These are phyloP conservation scores for Athene cunicularia DNA, from an alignment of 2,113 vertebrate genomes.

Conservation along the genomic window DNA sequence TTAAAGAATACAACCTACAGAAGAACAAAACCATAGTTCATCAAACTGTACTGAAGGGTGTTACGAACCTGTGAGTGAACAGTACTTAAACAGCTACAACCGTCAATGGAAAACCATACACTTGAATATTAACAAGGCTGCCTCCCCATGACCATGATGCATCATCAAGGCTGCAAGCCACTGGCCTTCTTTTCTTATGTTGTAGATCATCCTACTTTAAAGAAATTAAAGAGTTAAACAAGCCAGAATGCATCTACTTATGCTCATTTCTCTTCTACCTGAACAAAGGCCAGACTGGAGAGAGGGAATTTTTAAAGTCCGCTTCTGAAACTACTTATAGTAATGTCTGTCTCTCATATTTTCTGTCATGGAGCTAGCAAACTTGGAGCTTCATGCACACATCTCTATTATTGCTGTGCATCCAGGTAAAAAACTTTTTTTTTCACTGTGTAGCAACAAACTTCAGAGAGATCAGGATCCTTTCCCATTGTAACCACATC, in stretches of 20 bases:
- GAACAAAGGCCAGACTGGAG: slow-evolving; percentile 1
- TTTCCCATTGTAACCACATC: slow-evolving; percentile 56
- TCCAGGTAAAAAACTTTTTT: slow-evolving; percentile 37
- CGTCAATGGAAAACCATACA: slow-evolving; percentile 39
- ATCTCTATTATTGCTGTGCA: slow-evolving; percentile 1
- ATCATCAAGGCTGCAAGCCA: neutral
- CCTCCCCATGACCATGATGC: neutral
- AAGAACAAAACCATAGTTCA: slow-evolving; percentile 69
- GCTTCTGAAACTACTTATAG: neutral
- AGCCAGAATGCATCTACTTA: slow-evolving; percentile 40
- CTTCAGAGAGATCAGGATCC: slow-evolving; percentile 48
- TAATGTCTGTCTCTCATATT: neutral
- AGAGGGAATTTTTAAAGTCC: neutral
- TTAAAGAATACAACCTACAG: slow-evolving; percentile 74
- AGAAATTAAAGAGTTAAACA: slow-evolving; percentile 57
- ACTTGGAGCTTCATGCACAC: slow-evolving; percentile 10
- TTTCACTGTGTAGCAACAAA: slow-evolving; percentile 65
- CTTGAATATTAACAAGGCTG: slow-evolving; percentile 23
- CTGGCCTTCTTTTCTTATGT: neutral
- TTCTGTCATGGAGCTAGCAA: neutral
- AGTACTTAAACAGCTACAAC: neutral
- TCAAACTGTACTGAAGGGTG: slow-evolving; percentile 38
- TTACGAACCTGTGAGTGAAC: slow-evolving; percentile 27
- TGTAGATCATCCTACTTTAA: slow-evolving; percentile 2
- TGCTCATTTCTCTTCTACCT: neutral